Evolutionary conservation across 2,113 vertebrate genomes (phyloP).

Genomic region (Lophochroa leadbeateri): DNA sequence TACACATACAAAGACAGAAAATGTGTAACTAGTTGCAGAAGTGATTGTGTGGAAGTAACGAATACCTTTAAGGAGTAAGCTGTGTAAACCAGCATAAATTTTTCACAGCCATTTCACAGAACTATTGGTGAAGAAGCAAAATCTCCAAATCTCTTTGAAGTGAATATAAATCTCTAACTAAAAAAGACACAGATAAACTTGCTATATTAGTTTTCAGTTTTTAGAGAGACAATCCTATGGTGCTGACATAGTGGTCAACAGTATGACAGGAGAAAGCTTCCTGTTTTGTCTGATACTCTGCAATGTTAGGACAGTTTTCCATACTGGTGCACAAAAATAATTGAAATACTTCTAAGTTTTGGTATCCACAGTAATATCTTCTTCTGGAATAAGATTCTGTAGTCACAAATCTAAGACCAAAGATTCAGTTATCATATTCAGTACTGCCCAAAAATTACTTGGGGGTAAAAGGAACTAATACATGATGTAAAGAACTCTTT

Average conservation of each 20-base stretch:
- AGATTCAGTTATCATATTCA: not conserved
- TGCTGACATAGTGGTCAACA: not conserved
- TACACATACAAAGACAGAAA: not conserved
- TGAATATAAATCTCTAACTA: not conserved
- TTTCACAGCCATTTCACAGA: constrained; percentile 9
- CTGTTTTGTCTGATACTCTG: not conserved
- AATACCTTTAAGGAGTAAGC: not conserved
- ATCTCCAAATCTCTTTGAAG: not conserved
- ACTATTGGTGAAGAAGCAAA: not conserved
- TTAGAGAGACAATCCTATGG: not conserved
- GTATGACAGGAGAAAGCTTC: not conserved
- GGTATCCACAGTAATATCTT: not conserved
- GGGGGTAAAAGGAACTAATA: not conserved
- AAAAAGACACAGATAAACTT: not conserved
- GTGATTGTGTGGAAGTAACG: not conserved
- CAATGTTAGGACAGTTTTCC: not conserved
- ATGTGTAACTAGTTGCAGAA: not conserved
- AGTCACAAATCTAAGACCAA: not conserved
- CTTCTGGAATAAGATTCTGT: not conserved
- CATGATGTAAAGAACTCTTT: not conserved
- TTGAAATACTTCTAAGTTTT: not conserved
- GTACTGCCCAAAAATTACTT: not conserved
- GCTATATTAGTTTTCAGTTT: not conserved
- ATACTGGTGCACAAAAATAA: not conserved
- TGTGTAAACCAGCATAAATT: constrained; percentile 11